Base-by-base conservation (phyloP, 1,140 invertebrate genomes). In the Cataglyphis hispanica region DNA sequence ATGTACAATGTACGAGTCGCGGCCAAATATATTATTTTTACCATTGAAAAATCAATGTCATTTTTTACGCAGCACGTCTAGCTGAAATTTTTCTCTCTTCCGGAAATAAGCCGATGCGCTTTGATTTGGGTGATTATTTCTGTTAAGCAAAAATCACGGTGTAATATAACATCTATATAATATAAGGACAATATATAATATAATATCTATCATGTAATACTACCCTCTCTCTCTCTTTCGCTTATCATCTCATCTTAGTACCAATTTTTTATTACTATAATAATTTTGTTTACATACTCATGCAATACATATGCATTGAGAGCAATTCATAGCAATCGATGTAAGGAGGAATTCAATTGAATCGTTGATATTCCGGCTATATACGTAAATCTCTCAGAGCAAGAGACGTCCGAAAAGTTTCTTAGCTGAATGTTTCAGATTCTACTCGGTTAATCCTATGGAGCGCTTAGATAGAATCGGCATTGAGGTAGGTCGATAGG, bases 401-500 rank as follows among this genome's bases (percentile, higher is more conserved):
- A 3, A 22, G n/a, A 60, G 1, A 53, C 22, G 46, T 64, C 72
- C 72, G 60, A 83, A 83, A 83, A 83, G 78, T 83, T 83, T 60
- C 37, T 72, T 34, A 37, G 37, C 22, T 66, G 53, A 83, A 74
- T 83, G 78, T 83, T 83, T 77, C 46, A 58, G 58, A 86, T 80
- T 56, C 85, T 81, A 70, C 78, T 81, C 46, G 60, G 86, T 87
- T 87, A 87, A 72, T 87, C 76, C 67, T 53, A 53, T 58, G 76
- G 53, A 64, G 25, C 85, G 85, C 31, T 66, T 87, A 74, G 69
- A 81, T 31, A n/a, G 85, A 83, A 87, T 86, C 53, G 78, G 78
- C 67, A 83, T 83, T 83, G 78, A 19, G 78, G 13, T 61, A 83
- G 67, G 78, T 83, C 78, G 78, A 83, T 86, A 64, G 13, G 11